phyloP scores from a whole-genome alignment of 2,888 invertebrate genomes.

The Rapana venosa region DNA sequence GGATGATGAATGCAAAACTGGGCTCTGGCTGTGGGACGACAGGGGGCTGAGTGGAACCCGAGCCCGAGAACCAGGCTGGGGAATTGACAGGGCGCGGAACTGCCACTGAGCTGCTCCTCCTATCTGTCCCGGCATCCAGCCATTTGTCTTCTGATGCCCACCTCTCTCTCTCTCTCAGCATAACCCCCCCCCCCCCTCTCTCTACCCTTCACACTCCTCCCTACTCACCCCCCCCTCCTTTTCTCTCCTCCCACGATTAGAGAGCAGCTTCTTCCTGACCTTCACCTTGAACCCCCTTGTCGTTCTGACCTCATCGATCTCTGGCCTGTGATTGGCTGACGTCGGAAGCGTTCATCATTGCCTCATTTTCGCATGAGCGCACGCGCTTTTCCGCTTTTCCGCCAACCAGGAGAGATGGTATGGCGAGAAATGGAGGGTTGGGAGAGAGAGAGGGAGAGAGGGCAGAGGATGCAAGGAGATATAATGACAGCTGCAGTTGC shows the following conservation, averaged over 20 bases:
- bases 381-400: constrained; percentile 22
- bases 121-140: background rate
- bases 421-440: background rate
- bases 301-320: constrained; percentile 19
- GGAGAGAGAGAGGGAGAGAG: background rate
- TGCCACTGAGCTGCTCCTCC: background rate
- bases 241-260: background rate
- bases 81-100: background rate
- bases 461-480: background rate
- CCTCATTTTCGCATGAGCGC: constrained; percentile 26
- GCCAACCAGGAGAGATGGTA: background rate
- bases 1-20: background rate
- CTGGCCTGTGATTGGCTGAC: constrained; percentile 14
- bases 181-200: background rate
- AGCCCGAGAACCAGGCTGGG: background rate
- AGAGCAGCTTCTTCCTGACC: background rate
- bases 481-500: constrained; percentile 20
- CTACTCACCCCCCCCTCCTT: background rate
- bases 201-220: background rate
- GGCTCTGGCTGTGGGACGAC: too few relatives aligned
- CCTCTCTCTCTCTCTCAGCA: background rate
- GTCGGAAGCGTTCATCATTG: constrained; percentile 33
- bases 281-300: constrained; percentile 23
- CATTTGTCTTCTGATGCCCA: constrained; percentile 1
- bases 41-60: background rate